Conservation (phyloP, 1,140 invertebrate genomes). For the Leptinotarsa texana region DNA sequence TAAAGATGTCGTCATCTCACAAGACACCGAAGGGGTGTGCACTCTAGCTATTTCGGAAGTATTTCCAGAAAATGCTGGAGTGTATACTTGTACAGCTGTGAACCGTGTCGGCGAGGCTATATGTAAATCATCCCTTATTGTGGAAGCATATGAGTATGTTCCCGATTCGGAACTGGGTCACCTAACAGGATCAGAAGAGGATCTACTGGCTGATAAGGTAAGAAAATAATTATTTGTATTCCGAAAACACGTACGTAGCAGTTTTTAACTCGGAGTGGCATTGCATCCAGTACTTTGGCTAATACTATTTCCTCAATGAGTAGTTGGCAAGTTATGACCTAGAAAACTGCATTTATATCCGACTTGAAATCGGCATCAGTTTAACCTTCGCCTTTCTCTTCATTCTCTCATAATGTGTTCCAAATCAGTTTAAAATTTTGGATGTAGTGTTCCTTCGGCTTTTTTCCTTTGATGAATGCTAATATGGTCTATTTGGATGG, state of each 20-base stretch:
- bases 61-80: slow-evolving; percentile 91
- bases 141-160: slow-evolving; percentile 92
- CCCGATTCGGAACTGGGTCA: slow-evolving; percentile 82
- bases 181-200: slow-evolving; percentile 75
- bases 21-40: slow-evolving; percentile 78
- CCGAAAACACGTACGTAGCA: too few relatives aligned
- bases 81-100: slow-evolving; percentile 80
- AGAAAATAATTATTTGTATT: slow-evolving; percentile 23
- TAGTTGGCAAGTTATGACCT: too few relatives aligned
- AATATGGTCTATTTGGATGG: too few relatives aligned
- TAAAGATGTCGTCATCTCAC: slow-evolving; percentile 76
- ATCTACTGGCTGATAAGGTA: slow-evolving; percentile 78
- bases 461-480: too few relatives aligned
- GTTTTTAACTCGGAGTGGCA: too few relatives aligned
- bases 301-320: too few relatives aligned
- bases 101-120: slow-evolving; percentile 85
- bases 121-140: slow-evolving; percentile 76
- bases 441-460: too few relatives aligned
- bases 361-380: neutral
- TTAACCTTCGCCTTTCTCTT: neutral
- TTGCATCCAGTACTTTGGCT: too few relatives aligned
- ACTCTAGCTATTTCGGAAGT: slow-evolving; percentile 87
- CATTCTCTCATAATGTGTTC: neutral
- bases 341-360: too few relatives aligned
- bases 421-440: too few relatives aligned